These are phyloP conservation scores for Amphipyra berbera DNA, from an alignment of 2,888 invertebrate species.

Conservation along the genomic window DNA sequence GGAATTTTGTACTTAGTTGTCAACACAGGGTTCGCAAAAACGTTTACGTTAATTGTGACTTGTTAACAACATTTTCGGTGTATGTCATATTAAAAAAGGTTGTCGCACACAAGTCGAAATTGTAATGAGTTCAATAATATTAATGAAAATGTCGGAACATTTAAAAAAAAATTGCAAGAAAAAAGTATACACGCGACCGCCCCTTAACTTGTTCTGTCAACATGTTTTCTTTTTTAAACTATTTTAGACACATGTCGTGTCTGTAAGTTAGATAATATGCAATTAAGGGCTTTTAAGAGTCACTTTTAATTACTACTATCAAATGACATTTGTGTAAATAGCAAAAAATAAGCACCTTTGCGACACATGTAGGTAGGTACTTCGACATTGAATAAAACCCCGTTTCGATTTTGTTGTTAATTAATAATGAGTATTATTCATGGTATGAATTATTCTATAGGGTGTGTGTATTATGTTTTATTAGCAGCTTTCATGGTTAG, in stretches of 20 bases:
- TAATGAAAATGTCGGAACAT: conserved; percentile 16
- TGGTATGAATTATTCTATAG: conserved; percentile 34
- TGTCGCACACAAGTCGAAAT: conserved; percentile 17
- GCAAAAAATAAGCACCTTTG: conserved; percentile 50
- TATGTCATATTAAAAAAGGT: conserved; percentile 1
- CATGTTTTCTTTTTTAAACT: conserved; percentile 24
- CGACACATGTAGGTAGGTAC: conserved; percentile 19
- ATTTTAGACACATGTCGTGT: conserved; percentile 46
- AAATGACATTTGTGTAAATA: conserved; percentile 54
- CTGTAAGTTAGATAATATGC: conserved; percentile 60
- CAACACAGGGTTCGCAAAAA: conserved; percentile 36
- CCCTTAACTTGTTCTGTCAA: conserved; percentile 39
- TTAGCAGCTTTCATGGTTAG: conserved; percentile 19
- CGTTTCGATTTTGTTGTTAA: conserved; percentile 31
- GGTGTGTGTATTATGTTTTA: conserved; percentile 28
- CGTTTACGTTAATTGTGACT: conserved; percentile 11
- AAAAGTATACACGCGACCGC: conserved; percentile 10
- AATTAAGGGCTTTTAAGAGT: conserved; percentile 64
- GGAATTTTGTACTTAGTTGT: conserved; percentile 21
- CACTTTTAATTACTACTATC: conserved; percentile 66
- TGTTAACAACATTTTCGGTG: conserved; percentile 20
- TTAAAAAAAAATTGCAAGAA: conserved; percentile 7
- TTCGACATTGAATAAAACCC: conserved; percentile 8
- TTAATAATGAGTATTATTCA: conserved; percentile 34
- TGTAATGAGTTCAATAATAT: conserved; percentile 41